Evolutionary conservation across 2,888 invertebrate species (phyloP).

Genomic region (Drosophila testacea): DNA sequence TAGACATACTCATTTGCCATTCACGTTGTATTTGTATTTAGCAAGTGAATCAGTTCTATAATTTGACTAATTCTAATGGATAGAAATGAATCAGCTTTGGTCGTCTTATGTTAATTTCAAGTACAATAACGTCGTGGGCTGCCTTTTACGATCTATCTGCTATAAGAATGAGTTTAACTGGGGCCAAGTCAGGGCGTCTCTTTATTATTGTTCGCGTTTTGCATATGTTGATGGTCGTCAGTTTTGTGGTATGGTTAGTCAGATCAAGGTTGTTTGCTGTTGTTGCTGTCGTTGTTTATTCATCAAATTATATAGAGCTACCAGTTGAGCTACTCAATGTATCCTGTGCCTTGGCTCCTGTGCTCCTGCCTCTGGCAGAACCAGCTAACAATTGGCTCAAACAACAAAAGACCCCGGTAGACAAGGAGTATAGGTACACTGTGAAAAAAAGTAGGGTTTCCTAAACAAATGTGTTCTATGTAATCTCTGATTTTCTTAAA

Average conservation of each 20-base stretch:
- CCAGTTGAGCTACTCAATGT: constrained; percentile 53
- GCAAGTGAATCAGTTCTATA: constrained; percentile 73
- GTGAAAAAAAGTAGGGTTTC: too few relatives aligned
- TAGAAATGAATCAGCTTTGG: constrained; percentile 68
- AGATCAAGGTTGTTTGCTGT: constrained; percentile 57
- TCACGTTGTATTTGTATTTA: constrained; percentile 20
- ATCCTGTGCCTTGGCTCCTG: constrained; percentile 49
- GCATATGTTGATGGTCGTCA: constrained; percentile 55
- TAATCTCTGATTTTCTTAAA: too few relatives aligned
- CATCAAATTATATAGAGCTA: constrained; percentile 80
- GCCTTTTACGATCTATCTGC: constrained; percentile 51
- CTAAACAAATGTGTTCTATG: too few relatives aligned
- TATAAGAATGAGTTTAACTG: constrained; percentile 27
- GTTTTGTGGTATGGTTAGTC: constrained; percentile 29
- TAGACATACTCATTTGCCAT: constrained; percentile 28
- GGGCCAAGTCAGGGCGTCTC: constrained; percentile 35
- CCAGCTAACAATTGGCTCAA: constrained; percentile 57
- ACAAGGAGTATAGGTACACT: too few relatives aligned
- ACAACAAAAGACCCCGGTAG: constrained; percentile 27
- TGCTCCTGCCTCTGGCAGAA: constrained; percentile 38
- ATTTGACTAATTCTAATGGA: constrained; percentile 79
- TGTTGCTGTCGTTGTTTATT: constrained; percentile 68
- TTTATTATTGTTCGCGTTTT: constrained; percentile 44
- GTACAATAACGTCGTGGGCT: constrained; percentile 51
- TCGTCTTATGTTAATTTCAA: constrained; percentile 71